Percentiles rank a stretch among this genome's conserved stretches.
phyloP scores from a whole-genome alignment of 2,888 invertebrate species.

The Drosophila vallismaia region DNA sequence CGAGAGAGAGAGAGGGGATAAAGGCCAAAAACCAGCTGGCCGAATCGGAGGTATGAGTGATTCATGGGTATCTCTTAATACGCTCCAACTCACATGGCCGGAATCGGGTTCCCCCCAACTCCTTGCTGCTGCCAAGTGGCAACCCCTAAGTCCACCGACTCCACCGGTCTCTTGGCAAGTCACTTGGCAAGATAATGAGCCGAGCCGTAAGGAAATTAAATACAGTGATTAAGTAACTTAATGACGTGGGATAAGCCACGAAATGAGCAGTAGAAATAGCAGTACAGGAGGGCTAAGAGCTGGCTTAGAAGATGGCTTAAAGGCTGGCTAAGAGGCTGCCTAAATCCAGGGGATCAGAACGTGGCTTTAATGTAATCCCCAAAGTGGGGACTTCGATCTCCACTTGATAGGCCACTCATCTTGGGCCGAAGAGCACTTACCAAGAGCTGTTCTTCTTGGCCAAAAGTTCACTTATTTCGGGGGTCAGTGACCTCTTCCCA shows the following conservation, averaged over 20 bases:
- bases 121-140: neutral
- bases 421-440: constrained; percentile 13
- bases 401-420: constrained; percentile 30
- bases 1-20: constrained; percentile 8
- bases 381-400: constrained; percentile 19
- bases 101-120: constrained; percentile 18
- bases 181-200: constrained; percentile 65
- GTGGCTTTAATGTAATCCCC: constrained; percentile 23
- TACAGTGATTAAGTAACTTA: constrained; percentile 78
- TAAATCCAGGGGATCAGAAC: constrained; percentile 2
- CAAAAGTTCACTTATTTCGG: constrained; percentile 59
- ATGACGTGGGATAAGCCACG: constrained; percentile 70
- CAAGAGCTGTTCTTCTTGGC: constrained; percentile 10
- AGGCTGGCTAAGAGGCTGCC: constrained; percentile 12
- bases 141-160: neutral
- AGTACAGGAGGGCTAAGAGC: no score
- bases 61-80: constrained; percentile 63
- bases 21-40: constrained; percentile 54
- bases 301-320: constrained; percentile 14
- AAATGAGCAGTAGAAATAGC: constrained; percentile 5
- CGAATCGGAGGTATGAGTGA: constrained; percentile 55
- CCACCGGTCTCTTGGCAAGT: constrained; percentile 16
- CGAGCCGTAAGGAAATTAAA: constrained; percentile 71
- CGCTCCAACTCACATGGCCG: constrained; percentile 68
- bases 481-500: constrained; percentile 59